These are phyloP conservation scores for Malurus alboscapulatus DNA, from an alignment of 2,113 vertebrate genomes.

Conservation along the genomic window DNA sequence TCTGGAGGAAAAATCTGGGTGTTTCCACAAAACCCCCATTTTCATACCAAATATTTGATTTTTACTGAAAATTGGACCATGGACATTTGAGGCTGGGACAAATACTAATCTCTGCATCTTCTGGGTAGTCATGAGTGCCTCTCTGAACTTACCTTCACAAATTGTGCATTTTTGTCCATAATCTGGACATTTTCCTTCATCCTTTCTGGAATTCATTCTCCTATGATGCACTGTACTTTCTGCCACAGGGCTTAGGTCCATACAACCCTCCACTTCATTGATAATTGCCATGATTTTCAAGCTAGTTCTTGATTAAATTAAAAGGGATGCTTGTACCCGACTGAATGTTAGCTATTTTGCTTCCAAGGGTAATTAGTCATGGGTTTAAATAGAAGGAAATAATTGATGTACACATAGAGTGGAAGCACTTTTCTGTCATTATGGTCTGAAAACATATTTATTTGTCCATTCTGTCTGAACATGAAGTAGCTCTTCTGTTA, in stretches of 20 bases:
- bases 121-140: neutral
- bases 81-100: neutral
- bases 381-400: conserved; percentile 49
- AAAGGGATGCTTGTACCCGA: conserved; percentile 11
- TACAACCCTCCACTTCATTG: conserved; percentile 25
- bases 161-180: neutral
- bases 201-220: neutral
- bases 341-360: conserved; percentile 40
- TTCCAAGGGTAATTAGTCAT: conserved; percentile 55
- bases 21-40: neutral
- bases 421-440: conserved; percentile 38
- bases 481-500: conserved; percentile 30
- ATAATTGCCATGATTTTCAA: conserved; percentile 41
- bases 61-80: neutral
- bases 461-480: conserved; percentile 38
- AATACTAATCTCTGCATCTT: neutral
- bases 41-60: neutral
- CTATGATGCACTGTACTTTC: neutral
- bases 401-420: conserved; percentile 31
- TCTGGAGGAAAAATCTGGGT: neutral
- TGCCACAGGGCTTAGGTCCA: neutral
- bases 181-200: neutral
- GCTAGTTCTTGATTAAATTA: conserved; percentile 45
- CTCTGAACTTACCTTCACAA: neutral
- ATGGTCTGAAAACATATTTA: conserved; percentile 25